Evolutionary conservation across 2,888 invertebrate genomes (phyloP).

Genomic region (Apodemia zela): DNA sequence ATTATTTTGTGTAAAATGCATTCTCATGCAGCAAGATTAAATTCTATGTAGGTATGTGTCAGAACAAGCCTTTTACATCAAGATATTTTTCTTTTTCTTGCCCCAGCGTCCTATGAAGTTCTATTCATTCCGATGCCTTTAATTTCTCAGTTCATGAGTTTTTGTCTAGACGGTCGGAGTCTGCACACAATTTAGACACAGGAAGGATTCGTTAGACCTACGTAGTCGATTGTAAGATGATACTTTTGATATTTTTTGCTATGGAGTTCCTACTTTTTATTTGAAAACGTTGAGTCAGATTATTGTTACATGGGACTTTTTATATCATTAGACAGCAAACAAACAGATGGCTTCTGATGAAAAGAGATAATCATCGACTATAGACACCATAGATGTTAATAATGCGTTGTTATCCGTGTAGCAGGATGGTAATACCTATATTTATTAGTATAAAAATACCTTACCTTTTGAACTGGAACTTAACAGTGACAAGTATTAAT

Average conservation of each 20-base stretch:
- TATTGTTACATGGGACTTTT: neutral
- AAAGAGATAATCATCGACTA: too few species aligned
- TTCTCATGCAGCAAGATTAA: slow-evolving; percentile 71
- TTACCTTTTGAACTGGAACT: too few species aligned
- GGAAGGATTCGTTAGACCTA: slow-evolving; percentile 39
- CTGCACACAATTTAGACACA: slow-evolving; percentile 52
- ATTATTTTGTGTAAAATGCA: neutral
- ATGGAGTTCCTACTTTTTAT: neutral
- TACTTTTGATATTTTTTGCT: slow-evolving; percentile 30
- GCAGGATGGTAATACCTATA: too few species aligned
- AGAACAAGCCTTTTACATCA: slow-evolving; percentile 66
- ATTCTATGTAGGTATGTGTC: slow-evolving; percentile 72
- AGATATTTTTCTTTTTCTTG: slow-evolving; percentile 70
- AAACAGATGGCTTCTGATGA: neutral
- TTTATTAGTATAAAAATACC: too few species aligned
- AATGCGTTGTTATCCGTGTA: too few species aligned
- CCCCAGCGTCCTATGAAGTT: slow-evolving; percentile 52
- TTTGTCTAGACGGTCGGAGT: slow-evolving; percentile 60
- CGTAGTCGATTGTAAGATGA: slow-evolving; percentile 36
- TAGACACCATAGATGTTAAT: too few species aligned
- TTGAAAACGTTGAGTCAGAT: neutral
- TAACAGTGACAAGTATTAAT: too few species aligned
- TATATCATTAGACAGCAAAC: neutral
- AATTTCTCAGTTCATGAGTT: slow-evolving; percentile 66
- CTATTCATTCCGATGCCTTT: slow-evolving; percentile 71